Evolutionary conservation across 2,888 invertebrate species (phyloP), one percentile per base, ranked within the genome.

Genomic region (Melipona beecheii): DNA sequence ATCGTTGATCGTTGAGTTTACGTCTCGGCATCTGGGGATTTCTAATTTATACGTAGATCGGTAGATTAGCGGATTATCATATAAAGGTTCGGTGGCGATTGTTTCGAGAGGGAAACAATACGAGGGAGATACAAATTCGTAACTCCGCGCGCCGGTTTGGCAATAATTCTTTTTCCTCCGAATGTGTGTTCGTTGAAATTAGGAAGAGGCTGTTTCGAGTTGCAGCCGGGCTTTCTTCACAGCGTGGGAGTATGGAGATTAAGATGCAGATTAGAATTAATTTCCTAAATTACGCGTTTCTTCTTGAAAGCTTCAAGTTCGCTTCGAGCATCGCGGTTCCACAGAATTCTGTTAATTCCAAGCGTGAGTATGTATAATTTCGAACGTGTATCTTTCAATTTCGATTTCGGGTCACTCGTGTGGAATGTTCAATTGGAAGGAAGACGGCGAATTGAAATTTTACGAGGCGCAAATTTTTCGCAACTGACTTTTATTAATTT

Each of bases 41-140:
- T 75, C 68, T 75, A 75, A 75, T 75, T 75, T 66, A 66, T 56
- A 27, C 60, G 36, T 60, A 52, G 60, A 76, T 70, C 21, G 5
- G 13, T 19, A 31, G 62, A 62, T 62, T 31, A 19, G 31, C 21
- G 27, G 9, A 60, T 60, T 27, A 75, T 75, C 60, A n/a, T 60
- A 60, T 58, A 54, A 74, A 54, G 74, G 36, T 54, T 60, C 31
- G 58, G 36, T 2, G 50, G 52, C 24, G 24, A 76, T 76, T 70
- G 70, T 62, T 62, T n/a, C 31, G 50, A n/a, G 43, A 9, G 43
- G 31, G n/a, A 52, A 15, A 69, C 70, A 76, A 76, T 70, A 62
- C 13, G 21, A 21, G 50, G 36, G 31, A 58, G 66, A 49, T 68
- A 49, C 21, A 66, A 73, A 50, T 31, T 74, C 17, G 69, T 68